phyloP scores from a whole-genome alignment of 1,140 invertebrate species.

The Anagrus nilaparvatae region DNA sequence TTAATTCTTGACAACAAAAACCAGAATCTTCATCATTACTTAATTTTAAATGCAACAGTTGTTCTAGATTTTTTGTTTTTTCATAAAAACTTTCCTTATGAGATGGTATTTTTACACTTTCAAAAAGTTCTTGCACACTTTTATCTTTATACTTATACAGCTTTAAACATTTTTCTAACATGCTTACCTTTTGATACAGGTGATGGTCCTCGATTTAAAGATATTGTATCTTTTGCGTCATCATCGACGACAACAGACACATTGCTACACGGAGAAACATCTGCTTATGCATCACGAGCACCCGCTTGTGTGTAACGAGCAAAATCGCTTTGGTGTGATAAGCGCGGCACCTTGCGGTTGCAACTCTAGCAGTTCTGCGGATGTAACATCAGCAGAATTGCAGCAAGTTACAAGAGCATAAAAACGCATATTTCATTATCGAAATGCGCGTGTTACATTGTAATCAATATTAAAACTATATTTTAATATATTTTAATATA shows the following conservation, averaged over 20 bases:
- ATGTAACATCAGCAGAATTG: too few relatives aligned
- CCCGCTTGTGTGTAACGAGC: too few relatives aligned
- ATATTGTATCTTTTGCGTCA: conserved; percentile 30
- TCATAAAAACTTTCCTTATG: conserved; percentile 36
- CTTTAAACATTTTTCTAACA: conserved; percentile 53
- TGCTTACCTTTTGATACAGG: conserved; percentile 32
- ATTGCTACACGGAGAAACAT: too few relatives aligned
- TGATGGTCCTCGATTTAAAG: conserved; percentile 25
- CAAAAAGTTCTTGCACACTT: conserved; percentile 35
- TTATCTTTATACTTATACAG: conserved; percentile 49
- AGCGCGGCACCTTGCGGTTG: too few relatives aligned
- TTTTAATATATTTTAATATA: too few relatives aligned
- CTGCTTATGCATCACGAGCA: too few relatives aligned
- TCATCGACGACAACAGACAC: conserved; percentile 31
- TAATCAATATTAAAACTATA: too few relatives aligned
- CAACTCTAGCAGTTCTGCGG: too few relatives aligned
- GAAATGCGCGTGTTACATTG: too few relatives aligned
- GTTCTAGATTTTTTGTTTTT: conserved; percentile 38
- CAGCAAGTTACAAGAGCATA: too few relatives aligned
- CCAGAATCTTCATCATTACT: conserved; percentile 24
- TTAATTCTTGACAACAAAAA: conserved; percentile 22
- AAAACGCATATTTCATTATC: too few relatives aligned
- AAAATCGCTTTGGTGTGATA: too few relatives aligned
- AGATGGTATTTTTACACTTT: conserved; percentile 27
- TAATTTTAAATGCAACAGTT: conserved; percentile 33